These are phyloP conservation scores for Timema cristinae DNA, from an alignment of 2,888 invertebrate species.

Conservation along the genomic window DNA sequence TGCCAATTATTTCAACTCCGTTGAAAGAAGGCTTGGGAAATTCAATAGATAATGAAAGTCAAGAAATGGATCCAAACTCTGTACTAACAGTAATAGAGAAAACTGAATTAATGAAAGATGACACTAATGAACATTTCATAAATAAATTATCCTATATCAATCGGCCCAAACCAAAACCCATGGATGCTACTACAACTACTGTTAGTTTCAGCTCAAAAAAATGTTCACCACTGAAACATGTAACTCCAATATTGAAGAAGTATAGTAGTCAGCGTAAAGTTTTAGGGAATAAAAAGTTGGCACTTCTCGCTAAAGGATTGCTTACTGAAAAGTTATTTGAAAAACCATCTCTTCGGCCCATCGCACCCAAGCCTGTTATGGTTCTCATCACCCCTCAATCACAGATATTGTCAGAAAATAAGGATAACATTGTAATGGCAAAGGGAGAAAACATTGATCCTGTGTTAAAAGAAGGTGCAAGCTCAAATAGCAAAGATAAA, in stretches of 20 bases:
- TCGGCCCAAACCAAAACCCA: conserved; percentile 2
- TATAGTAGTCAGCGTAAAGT: conserved; percentile 29
- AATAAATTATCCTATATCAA: too few relatives aligned
- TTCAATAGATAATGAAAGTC: background rate
- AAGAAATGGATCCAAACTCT: too few relatives aligned
- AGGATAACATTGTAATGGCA: too few relatives aligned
- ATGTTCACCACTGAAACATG: conserved; percentile 29
- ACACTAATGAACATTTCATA: too few relatives aligned
- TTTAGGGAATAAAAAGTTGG: conserved; percentile 20
- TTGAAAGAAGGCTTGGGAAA: conserved; percentile 30
- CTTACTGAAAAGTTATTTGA: background rate
- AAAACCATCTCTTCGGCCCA: conserved; percentile 12
- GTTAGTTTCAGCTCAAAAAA: conserved; percentile 19
- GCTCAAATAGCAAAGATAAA: too few relatives aligned
- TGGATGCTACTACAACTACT: conserved; percentile 14
- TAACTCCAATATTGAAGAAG: conserved; percentile 30
- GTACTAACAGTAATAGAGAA: too few relatives aligned
- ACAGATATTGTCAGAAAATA: background rate
- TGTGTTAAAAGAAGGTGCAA: too few relatives aligned
- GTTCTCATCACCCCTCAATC: background rate
- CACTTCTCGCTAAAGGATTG: background rate
- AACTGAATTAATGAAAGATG: too few relatives aligned
- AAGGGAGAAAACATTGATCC: too few relatives aligned
- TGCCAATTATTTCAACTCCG: conserved; percentile 41
- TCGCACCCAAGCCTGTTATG: conserved; percentile 20